Evolutionary conservation across 2,113 vertebrate genomes (phyloP), one percentile per base, ranked within the genome.

Genomic region (Grallaria varia): DNA sequence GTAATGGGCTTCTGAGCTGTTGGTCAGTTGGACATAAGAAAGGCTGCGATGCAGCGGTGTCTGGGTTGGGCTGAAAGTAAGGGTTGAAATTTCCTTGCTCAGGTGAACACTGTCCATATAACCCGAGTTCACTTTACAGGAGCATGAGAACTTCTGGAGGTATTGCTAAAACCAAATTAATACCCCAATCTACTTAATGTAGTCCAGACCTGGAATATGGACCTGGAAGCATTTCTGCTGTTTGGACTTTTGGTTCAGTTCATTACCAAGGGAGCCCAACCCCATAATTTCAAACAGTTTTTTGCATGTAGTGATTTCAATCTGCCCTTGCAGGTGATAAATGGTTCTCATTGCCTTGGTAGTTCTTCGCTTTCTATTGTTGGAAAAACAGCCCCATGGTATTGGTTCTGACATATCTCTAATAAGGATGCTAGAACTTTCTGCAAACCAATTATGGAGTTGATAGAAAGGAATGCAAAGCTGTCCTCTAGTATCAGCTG

Each of bases 341-440:
- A 68, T 77, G 20, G 74, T 50, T 94, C 74, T 93, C 52, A 50
- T 76, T 94, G 88, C 55, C 58, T 64, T 67, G 63, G 79, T 72
- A 93, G 44, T 71, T 90, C 90, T 87, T 96, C 50, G 47, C 35
- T 90, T 93, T 69, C 76, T 93, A 17, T 92, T 94, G 79, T 68
- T 89, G 68, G 35, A 25, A 68, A 78, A 72, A 94, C 88, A 75
- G 83, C 85, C 66, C 73, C n/a, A 27, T 33, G 33, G 56, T 92
- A 84, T 93, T 74, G 59, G 93, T 89, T 84, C 75, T 96, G 92
- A 74, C 66, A 50, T 39, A 85, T 74, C 71, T 92, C 87, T 95
- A 96, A 95, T 73, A 92, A 94, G 74, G 84, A 87, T 95, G 78
- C 90, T 89, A 83, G 93, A 92, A 96, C 66, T 96, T 96, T 69